Evolutionary conservation across 1,140 invertebrate genomes (phyloP).

Genomic region (Drosophila fuyamai): DNA sequence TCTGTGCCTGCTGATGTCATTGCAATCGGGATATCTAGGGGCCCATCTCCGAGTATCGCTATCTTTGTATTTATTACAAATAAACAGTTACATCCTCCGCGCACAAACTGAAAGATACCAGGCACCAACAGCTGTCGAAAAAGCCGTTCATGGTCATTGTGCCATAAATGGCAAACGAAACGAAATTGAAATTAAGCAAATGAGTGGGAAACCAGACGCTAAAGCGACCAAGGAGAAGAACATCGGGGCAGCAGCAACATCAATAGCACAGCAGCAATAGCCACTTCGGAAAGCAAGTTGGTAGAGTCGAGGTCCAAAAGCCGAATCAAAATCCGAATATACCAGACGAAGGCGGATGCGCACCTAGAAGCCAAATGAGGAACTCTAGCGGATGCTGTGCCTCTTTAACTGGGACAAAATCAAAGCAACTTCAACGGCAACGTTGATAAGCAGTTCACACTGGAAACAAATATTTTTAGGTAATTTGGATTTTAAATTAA

Average conservation of each 20-base stretch:
- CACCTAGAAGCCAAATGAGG: conserved; percentile 77
- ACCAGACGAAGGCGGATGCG: conserved; percentile 70
- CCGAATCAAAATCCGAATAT: conserved; percentile 32
- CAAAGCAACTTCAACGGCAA: conserved; percentile 39
- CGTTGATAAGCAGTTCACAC: conserved; percentile 27
- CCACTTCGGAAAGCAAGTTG: conserved; percentile 59
- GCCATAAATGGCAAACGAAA: conserved; percentile 81
- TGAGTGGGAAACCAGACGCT: conserved; percentile 76
- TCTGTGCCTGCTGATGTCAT: conserved; percentile 31
- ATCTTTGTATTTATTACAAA: conserved; percentile 45
- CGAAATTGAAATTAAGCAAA: conserved; percentile 82
- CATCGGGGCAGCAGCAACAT: conserved; percentile 14
- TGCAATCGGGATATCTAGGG: background rate
- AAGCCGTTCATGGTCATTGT: conserved; percentile 79
- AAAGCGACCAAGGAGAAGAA: conserved; percentile 40
- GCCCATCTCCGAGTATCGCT: conserved; percentile 13
- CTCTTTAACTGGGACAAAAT: conserved; percentile 72
- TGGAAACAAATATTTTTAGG: background rate
- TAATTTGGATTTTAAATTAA: background rate
- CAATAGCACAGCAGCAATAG: conserved; percentile 18
- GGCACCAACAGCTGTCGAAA: conserved; percentile 35
- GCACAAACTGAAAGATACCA: conserved; percentile 21
- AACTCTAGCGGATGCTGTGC: conserved; percentile 73
- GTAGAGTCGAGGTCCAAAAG: conserved; percentile 55
- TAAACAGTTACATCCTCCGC: conserved; percentile 78